These are phyloP conservation scores for Gadopsis bispinosus DNA, from an alignment of 2,797 vertebrate genomes.

Conservation along the genomic window DNA sequence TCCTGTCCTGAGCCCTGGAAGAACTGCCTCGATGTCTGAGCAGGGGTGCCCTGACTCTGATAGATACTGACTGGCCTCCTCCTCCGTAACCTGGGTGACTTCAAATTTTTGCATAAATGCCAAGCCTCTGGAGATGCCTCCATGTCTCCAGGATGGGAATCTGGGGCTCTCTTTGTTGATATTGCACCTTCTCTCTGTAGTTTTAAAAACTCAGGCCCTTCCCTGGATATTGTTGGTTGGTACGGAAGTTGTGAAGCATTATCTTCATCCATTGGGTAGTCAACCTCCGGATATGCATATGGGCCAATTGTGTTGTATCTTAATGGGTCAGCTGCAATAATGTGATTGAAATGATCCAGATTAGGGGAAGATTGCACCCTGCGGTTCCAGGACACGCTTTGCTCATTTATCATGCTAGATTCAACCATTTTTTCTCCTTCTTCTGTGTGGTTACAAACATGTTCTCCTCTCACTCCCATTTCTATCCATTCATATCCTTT, in stretches of 20 bases:
- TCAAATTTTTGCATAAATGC: conserved; percentile 65
- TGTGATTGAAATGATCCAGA: conserved; percentile 15
- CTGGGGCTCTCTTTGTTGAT: conserved; percentile 32
- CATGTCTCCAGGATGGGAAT: conserved; percentile 53
- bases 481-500: conserved; percentile 60
- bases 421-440: conserved; percentile 36
- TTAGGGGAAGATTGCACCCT: conserved; percentile 17
- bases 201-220: conserved; percentile 19
- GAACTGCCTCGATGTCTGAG: conserved; percentile 21
- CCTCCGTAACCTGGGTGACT: conserved; percentile 71
- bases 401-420: conserved; percentile 39
- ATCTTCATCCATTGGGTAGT: conserved; percentile 61
- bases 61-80: conserved; percentile 57
- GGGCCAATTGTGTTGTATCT: conserved; percentile 37
- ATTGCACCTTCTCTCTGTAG: background rate
- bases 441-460: conserved; percentile 32
- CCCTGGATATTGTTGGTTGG: conserved; percentile 18
- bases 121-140: conserved; percentile 29
- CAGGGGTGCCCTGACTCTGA: conserved; percentile 24
- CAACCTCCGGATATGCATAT: conserved; percentile 70
- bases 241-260: conserved; percentile 23
- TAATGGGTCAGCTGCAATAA: conserved; percentile 7
- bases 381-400: conserved; percentile 53
- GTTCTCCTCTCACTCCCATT: conserved; percentile 37
- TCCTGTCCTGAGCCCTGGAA: background rate